Conservation (phyloP, 2,888 invertebrate species). For the Spodoptera picta region DNA sequence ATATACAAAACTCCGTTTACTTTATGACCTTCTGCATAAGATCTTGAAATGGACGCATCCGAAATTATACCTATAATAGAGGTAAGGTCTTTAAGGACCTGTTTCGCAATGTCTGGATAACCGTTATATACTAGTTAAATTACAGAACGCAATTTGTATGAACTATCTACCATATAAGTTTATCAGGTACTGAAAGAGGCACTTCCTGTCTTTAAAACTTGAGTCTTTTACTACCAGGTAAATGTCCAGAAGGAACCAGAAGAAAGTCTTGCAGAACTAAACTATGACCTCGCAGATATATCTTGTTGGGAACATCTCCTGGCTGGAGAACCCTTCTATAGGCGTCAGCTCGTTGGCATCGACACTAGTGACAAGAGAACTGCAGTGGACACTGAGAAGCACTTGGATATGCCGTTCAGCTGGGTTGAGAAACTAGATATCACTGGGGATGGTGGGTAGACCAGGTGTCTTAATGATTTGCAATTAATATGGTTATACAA, state of each 20-base stretch:
- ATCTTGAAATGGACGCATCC: too few species aligned
- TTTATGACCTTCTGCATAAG: too few species aligned
- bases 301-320: conserved; percentile 92
- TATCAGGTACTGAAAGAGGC: too few species aligned
- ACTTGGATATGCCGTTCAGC: conserved; percentile 92
- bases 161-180: too few species aligned
- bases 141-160: too few species aligned
- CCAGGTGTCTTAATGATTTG: background rate
- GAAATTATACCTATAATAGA: too few species aligned
- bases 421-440: conserved; percentile 92
- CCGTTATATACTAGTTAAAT: too few species aligned
- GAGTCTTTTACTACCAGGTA: conserved; percentile 51
- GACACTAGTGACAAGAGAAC: conserved; percentile 77
- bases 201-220: background rate
- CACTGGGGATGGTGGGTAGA: conserved; percentile 82
- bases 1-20: too few species aligned
- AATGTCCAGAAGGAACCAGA: conserved; percentile 85
- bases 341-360: conserved; percentile 86
- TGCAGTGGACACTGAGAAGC: conserved; percentile 89
- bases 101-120: too few species aligned
- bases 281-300: conserved; percentile 90
- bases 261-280: conserved; percentile 85
- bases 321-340: conserved; percentile 90
- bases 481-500: too few species aligned
- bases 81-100: too few species aligned